These are phyloP conservation scores for Alectura lathami DNA, from an alignment of 2,113 vertebrate genomes.

Conservation along the genomic window DNA sequence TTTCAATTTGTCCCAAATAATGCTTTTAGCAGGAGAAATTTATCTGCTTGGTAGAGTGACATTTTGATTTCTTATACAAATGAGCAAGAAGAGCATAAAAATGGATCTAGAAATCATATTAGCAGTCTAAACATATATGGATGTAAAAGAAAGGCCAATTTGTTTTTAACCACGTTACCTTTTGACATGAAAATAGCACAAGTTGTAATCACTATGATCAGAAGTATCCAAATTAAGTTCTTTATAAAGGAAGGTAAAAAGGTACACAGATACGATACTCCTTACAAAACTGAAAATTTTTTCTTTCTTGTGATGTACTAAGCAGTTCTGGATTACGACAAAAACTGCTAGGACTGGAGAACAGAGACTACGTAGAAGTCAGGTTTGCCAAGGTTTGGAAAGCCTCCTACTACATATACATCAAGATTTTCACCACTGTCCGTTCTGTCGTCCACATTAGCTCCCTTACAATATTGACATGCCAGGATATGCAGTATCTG, in stretches of 20 bases:
- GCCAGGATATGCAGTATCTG: neutral
- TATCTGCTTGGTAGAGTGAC: neutral
- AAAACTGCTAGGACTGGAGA: neutral
- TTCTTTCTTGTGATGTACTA: neutral
- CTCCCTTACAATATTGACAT: neutral
- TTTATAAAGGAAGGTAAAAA: neutral
- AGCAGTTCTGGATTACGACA: neutral
- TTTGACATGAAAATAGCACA: neutral
- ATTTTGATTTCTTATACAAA: neutral
- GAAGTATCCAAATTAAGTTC: neutral
- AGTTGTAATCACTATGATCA: neutral
- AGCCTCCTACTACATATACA: neutral
- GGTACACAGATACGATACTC: neutral
- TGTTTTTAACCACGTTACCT: neutral
- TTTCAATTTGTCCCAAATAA: neutral
- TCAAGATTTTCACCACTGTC: neutral
- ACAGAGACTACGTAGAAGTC: neutral
- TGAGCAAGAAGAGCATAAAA: neutral
- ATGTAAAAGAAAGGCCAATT: neutral
- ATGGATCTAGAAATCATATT: neutral
- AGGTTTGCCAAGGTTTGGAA: neutral
- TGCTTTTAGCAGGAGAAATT: neutral
- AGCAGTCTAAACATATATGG: neutral
- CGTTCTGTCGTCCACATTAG: neutral
- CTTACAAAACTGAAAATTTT: neutral